A percentile compares a stretch with the other conserved stretches of the same genome.
These are phyloP conservation scores for Sinelater perroti DNA, from an alignment of 2,888 invertebrate genomes.

Conservation along the genomic window DNA sequence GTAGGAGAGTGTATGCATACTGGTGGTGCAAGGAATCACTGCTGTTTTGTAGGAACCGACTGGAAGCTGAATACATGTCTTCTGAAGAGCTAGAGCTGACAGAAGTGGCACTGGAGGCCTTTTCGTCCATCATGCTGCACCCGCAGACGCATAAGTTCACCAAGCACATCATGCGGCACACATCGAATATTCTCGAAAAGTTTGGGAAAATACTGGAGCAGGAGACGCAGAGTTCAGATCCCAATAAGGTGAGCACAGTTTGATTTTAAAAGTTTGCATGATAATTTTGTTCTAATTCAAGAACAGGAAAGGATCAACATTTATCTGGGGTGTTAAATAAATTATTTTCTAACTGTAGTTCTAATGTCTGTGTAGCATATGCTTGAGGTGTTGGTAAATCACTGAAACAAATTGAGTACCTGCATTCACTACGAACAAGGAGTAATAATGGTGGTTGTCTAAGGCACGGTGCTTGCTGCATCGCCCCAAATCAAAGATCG, in stretches of 20 bases:
- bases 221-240: slow-evolving; percentile 57
- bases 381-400: no score
- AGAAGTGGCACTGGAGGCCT: slow-evolving; percentile 70
- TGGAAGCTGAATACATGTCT: slow-evolving; percentile 63
- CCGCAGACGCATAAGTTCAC: slow-evolving; percentile 69
- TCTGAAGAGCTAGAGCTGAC: slow-evolving; percentile 67
- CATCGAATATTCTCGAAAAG: slow-evolving; percentile 68
- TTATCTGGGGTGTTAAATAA: no score
- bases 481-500: no score
- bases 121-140: slow-evolving; percentile 68
- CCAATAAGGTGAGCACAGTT: slow-evolving; percentile 57
- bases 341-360: no score
- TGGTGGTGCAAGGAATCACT: no score
- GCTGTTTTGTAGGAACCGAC: slow-evolving; percentile 52
- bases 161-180: slow-evolving; percentile 63
- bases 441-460: no score
- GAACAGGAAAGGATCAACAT: no score
- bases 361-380: no score
- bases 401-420: no score
- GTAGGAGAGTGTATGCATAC: slow-evolving; percentile 50
- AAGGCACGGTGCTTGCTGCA: no score
- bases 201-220: slow-evolving; percentile 64
- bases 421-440: no score
- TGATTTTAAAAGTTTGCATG: neutral
- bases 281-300: no score